Percentiles rank a stretch among this genome's conserved stretches.
Evolutionary conservation across 2,888 invertebrate species (phyloP).

Genomic region (Gibbula magus): DNA sequence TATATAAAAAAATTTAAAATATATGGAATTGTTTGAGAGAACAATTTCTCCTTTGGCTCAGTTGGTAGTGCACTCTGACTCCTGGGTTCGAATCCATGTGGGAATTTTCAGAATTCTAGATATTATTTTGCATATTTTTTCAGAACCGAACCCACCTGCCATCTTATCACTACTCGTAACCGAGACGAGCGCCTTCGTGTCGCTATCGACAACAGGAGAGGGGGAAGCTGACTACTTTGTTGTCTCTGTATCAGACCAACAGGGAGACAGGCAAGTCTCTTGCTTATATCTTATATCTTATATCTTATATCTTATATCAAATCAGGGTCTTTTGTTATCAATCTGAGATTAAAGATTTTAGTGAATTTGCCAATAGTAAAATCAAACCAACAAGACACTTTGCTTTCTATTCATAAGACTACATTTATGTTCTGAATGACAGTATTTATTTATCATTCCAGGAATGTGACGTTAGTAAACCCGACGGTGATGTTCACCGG

Average conservation of each 20-base stretch:
- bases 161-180: constrained; percentile 1
- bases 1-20: too few species aligned
- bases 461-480: constrained; percentile 28
- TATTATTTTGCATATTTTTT: background rate
- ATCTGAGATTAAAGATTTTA: background rate
- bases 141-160: constrained; percentile 37
- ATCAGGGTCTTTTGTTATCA: background rate
- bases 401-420: background rate
- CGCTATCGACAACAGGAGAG: background rate
- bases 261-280: constrained; percentile 7
- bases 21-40: too few species aligned
- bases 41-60: too few species aligned
- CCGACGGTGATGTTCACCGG: constrained; percentile 45
- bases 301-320: too few species aligned
- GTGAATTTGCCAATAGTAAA: background rate
- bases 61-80: too few species aligned
- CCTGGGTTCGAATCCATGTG: too few species aligned
- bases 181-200: constrained; percentile 35
- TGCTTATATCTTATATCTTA: background rate
- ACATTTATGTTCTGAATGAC: background rate
- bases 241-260: background rate
- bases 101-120: too few species aligned
- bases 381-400: background rate
- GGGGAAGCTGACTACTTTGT: background rate
- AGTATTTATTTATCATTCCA: background rate